phyloP scores from a whole-genome alignment of 2,797 vertebrate species.

The Cyprinodon diabolis region DNA sequence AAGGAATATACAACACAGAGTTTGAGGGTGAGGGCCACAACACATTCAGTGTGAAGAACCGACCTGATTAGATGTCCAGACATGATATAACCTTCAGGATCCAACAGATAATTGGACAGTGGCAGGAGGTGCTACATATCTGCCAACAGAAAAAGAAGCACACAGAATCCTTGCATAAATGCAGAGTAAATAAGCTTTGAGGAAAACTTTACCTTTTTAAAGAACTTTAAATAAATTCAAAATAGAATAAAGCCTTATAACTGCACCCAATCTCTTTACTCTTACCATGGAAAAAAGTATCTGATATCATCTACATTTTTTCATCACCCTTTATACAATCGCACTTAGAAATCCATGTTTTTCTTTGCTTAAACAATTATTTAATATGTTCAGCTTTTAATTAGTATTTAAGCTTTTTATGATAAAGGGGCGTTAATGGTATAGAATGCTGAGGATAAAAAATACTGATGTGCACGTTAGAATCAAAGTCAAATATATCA shows the following conservation, averaged over 20 bases:
- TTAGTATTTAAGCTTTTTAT: not conserved
- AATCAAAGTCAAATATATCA: slow-evolving; percentile 55
- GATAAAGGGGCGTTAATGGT: slow-evolving; percentile 81
- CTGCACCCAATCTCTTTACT: slow-evolving; percentile 56
- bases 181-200: slow-evolving; percentile 59
- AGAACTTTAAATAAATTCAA: slow-evolving; percentile 63
- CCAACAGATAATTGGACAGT: slow-evolving; percentile 37
- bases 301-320: slow-evolving; percentile 72
- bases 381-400: not conserved
- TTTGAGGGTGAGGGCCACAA: slow-evolving; percentile 68
- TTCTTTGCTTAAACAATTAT: slow-evolving; percentile 74
- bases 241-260: slow-evolving; percentile 43
- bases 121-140: slow-evolving; percentile 44
- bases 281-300: slow-evolving; percentile 80
- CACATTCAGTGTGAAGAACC: slow-evolving; percentile 68
- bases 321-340: slow-evolving; percentile 64
- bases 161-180: slow-evolving; percentile 40
- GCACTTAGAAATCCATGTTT: slow-evolving; percentile 76
- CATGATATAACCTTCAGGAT: slow-evolving; percentile 80
- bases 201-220: slow-evolving; percentile 73
- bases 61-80: slow-evolving; percentile 83
- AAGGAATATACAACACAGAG: slow-evolving; percentile 58
- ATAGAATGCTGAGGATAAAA: slow-evolving; percentile 56
- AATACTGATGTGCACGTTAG: slow-evolving; percentile 31
- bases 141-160: slow-evolving; percentile 58